phyloP scores from a whole-genome alignment of 1,140 invertebrate species.

The Argopecten irradians region DNA sequence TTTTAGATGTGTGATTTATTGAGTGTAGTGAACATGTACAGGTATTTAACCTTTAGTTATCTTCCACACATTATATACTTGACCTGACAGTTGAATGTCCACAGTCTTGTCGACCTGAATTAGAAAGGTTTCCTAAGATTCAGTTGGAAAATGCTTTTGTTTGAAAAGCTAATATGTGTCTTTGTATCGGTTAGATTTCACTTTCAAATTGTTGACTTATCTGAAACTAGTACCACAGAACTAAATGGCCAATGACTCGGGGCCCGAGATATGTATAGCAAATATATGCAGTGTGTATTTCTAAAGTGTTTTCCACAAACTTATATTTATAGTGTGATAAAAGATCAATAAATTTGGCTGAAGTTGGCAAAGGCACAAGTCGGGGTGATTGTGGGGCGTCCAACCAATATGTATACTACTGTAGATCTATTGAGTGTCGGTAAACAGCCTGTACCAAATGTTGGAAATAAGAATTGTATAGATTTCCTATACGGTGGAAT shows the following conservation, averaged over 20 bases:
- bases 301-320: constrained; percentile 21
- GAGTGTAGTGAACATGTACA: not conserved
- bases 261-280: not conserved
- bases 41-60: not conserved
- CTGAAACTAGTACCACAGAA: not conserved
- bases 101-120: not conserved
- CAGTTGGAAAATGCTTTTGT: not conserved
- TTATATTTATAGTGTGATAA: constrained; percentile 23
- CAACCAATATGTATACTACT: not conserved
- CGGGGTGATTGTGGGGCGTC: not conserved
- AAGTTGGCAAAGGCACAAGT: not conserved
- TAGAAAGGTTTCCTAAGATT: constrained; percentile 2
- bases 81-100: not conserved
- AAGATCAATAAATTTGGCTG: constrained; percentile 22
- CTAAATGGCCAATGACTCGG: not conserved
- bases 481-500: not conserved
- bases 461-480: constrained; percentile 12
- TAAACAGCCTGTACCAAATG: constrained; percentile 22
- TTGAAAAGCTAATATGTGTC: not conserved
- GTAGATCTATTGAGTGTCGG: constrained; percentile 4
- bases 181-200: not conserved
- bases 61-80: not conserved
- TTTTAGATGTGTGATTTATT: too few species aligned
- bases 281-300: constrained; percentile 23
- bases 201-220: constrained; percentile 18